Evolutionary conservation across 2,797 vertebrate species (phyloP).

Genomic region (Pseudopleuronectes americanus): DNA sequence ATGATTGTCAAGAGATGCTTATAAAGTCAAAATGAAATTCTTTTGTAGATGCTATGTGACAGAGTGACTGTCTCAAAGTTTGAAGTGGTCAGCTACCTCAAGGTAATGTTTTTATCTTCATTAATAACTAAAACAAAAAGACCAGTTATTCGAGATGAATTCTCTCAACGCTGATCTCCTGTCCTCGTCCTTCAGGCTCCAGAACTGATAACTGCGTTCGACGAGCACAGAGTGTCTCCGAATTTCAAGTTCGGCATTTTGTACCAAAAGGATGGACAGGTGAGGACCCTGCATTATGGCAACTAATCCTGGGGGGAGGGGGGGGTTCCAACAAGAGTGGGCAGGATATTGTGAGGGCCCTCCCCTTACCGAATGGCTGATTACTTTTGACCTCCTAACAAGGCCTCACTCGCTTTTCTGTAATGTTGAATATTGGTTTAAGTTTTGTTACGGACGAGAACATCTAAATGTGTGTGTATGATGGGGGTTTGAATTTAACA

Average conservation of each 20-base stretch:
- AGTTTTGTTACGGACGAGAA: no score
- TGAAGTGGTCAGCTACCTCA: constrained; percentile 84
- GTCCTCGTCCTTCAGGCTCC: constrained; percentile 77
- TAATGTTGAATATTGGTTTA: no score
- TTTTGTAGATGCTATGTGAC: constrained; percentile 83
- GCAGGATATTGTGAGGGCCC: no score
- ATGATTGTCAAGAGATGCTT: background rate
- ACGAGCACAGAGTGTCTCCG: constrained; percentile 85
- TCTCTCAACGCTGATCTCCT: background rate
- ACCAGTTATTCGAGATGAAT: background rate
- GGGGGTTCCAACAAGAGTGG: no score
- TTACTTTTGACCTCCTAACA: no score
- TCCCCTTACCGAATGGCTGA: no score
- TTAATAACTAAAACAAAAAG: background rate
- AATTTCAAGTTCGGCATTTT: constrained; percentile 88
- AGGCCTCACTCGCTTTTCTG: no score
- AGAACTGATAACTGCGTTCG: constrained; percentile 83
- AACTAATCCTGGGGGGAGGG: no score
- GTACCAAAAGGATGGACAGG: constrained; percentile 85
- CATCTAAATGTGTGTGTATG: no score
- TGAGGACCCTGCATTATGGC: constrained; percentile 35
- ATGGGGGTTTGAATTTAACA: no score
- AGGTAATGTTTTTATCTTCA: constrained; percentile 66
- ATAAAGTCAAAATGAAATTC: background rate
- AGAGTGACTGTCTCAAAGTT: constrained; percentile 80